Evolutionary conservation across 2,888 invertebrate genomes (phyloP).

Genomic region (Epirrhoe alternata): DNA sequence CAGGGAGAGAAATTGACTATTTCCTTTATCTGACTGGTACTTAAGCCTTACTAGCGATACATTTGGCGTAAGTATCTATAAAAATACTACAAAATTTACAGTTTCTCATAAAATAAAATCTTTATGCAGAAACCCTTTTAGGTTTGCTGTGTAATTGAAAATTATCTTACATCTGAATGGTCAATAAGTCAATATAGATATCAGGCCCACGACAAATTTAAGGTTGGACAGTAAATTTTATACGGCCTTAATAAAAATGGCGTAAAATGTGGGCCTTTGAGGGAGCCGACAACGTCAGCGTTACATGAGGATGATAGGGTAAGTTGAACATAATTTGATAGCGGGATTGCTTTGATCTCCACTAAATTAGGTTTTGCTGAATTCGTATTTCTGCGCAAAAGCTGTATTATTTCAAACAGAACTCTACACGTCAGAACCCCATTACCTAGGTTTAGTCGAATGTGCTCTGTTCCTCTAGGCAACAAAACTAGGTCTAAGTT

Average conservation of each 20-base stretch:
- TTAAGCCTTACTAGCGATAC: background rate
- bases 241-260: conserved; percentile 44
- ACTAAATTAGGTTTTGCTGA: conserved; percentile 17
- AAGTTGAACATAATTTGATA: conserved; percentile 28
- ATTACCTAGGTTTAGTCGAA: background rate
- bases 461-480: background rate
- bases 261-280: conserved; percentile 33
- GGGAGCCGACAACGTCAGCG: conserved; percentile 34
- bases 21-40: background rate
- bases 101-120: conserved; percentile 17
- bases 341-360: conserved; percentile 21
- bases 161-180: conserved; percentile 27
- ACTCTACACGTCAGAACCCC: conserved; percentile 2
- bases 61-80: conserved; percentile 4
- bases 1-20: background rate
- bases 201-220: conserved; percentile 39
- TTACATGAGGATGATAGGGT: conserved; percentile 21
- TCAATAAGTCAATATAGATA: conserved; percentile 34
- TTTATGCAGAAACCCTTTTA: conserved; percentile 19
- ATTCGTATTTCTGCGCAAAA: conserved; percentile 10
- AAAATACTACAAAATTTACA: conserved; percentile 16
- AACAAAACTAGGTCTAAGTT: too few species aligned
- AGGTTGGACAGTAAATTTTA: conserved; percentile 45
- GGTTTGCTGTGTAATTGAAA: conserved; percentile 29
- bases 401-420: conserved; percentile 1